Evolutionary conservation across 2,888 invertebrate species (phyloP).

Genomic region (Caenorhabditis sulstoni): DNA sequence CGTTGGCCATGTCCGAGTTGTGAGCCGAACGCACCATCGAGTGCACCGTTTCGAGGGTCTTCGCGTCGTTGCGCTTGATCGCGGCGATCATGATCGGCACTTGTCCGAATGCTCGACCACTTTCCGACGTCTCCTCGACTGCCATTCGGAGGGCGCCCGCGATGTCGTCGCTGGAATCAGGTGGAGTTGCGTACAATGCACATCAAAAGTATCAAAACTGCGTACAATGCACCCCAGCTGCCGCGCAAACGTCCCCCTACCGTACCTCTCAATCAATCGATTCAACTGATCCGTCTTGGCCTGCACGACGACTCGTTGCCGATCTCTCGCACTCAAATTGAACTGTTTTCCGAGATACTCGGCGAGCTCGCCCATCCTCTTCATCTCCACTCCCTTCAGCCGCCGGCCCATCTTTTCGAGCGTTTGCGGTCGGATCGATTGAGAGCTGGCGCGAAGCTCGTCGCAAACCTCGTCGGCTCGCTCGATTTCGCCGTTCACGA

Average conservation of each 20-base stretch:
- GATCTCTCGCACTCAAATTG: conserved; percentile 24
- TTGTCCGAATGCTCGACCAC: conserved; percentile 57
- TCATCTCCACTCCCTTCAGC: conserved; percentile 41
- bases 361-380: conserved; percentile 43
- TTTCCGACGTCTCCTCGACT: conserved; percentile 39
- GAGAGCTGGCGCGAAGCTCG: conserved; percentile 43
- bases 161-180: conserved; percentile 40
- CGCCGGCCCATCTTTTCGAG: conserved; percentile 54
- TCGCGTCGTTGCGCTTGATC: conserved; percentile 35
- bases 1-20: conserved; percentile 36
- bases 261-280: conserved; percentile 39
- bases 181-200: too few species aligned
- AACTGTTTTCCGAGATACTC: conserved; percentile 50
- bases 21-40: conserved; percentile 53
- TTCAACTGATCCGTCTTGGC: conserved; percentile 46
- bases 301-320: conserved; percentile 47
- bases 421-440: conserved; percentile 42
- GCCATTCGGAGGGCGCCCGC: conserved; percentile 52
- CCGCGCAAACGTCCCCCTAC: too few species aligned
- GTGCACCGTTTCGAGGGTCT: conserved; percentile 45
- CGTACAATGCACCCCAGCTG: too few species aligned
- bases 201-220: too few species aligned
- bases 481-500: conserved; percentile 39
- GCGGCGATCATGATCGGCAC: conserved; percentile 59
- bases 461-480: conserved; percentile 59